Percentiles rank a stretch among this genome's conserved stretches.
These are phyloP conservation scores for Dendrolimus pini DNA, from an alignment of 2,888 invertebrate genomes.

Conservation along the genomic window DNA sequence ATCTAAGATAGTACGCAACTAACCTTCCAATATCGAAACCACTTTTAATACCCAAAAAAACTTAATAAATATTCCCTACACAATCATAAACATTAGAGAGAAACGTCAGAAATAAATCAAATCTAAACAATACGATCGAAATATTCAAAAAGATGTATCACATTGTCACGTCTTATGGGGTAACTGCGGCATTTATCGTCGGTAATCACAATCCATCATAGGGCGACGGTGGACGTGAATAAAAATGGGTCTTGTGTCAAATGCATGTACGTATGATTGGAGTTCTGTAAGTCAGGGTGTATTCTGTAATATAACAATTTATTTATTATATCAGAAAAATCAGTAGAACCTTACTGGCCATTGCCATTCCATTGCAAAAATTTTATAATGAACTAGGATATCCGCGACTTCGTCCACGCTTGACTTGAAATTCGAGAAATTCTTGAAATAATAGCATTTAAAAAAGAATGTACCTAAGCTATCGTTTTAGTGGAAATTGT, in stretches of 20 bases:
- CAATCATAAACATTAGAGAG: slow-evolving; percentile 21
- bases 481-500: too few species aligned
- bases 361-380: too few species aligned
- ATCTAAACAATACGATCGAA: slow-evolving; percentile 13
- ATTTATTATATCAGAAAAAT: too few species aligned
- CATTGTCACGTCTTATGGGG: slow-evolving; percentile 44
- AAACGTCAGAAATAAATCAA: slow-evolving; percentile 15
- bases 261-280: slow-evolving; percentile 20
- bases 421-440: too few species aligned
- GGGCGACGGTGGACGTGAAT: not conserved
- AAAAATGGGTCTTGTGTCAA: slow-evolving; percentile 30
- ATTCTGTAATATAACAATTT: slow-evolving; percentile 22
- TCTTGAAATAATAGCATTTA: too few species aligned
- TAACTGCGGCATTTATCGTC: slow-evolving; percentile 33
- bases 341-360: too few species aligned
- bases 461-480: too few species aligned
- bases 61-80: slow-evolving; percentile 23
- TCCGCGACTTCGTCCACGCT: too few species aligned
- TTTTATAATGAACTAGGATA: too few species aligned
- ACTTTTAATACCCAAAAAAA: slow-evolving; percentile 1
- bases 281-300: slow-evolving; percentile 32
- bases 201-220: slow-evolving; percentile 57
- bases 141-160: slow-evolving; percentile 49
- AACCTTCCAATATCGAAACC: too few species aligned
- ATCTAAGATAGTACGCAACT: too few species aligned